phyloP scores from a whole-genome alignment of 2,888 invertebrate genomes.

The Oasisia sp. region DNA sequence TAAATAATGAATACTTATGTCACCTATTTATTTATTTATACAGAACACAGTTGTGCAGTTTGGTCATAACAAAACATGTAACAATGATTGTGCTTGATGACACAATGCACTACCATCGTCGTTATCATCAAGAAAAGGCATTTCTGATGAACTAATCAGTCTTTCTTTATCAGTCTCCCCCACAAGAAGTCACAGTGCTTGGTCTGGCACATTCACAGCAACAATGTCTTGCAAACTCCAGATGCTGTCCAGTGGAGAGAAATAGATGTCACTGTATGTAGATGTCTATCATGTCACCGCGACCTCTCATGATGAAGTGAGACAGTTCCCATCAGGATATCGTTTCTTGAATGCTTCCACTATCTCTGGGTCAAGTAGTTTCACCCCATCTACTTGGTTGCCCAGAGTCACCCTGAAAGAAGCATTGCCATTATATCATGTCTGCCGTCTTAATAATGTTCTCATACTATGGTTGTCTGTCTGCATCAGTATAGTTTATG shows the following conservation, averaged over 20 bases:
- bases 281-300: constrained; percentile 68
- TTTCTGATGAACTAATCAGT: not conserved
- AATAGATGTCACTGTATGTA: no score
- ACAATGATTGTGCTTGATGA: not conserved
- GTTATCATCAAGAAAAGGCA: not conserved
- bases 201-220: not conserved
- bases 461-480: not conserved
- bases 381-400: constrained; percentile 95
- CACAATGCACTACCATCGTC: not conserved
- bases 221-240: not conserved
- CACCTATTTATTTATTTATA: not conserved
- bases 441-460: not conserved
- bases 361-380: constrained; percentile 89
- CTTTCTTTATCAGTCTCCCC: not conserved
- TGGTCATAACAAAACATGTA: not conserved
- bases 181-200: no score
- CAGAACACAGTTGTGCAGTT: not conserved
- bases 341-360: constrained; percentile 87
- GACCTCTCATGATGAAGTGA: not conserved
- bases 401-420: constrained; percentile 79
- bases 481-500: not conserved
- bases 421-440: not conserved
- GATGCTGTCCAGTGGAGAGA: no score
- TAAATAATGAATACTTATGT: not conserved
- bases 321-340: constrained; percentile 78